Evolutionary conservation across 1,140 invertebrate genomes (phyloP).

Genomic region (Pissodes strobi): DNA sequence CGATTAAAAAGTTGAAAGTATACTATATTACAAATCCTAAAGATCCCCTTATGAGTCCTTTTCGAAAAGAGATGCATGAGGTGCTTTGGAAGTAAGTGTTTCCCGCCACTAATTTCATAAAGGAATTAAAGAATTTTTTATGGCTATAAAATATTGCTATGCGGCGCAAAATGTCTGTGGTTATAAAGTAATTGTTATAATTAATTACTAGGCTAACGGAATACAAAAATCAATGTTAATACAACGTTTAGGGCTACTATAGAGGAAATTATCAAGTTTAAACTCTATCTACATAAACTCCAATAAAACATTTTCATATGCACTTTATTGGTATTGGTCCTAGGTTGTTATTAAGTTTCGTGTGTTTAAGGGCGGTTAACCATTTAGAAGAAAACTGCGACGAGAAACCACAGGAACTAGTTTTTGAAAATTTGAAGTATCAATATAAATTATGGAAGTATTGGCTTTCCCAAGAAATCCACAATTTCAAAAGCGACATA

Average conservation of each 20-base stretch:
- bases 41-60: constrained; percentile 70
- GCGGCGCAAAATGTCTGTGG: no score
- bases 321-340: no score
- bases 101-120: no score
- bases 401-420: constrained; percentile 54
- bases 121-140: constrained; percentile 57
- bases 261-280: no score
- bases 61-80: constrained; percentile 67
- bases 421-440: constrained; percentile 64
- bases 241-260: no score
- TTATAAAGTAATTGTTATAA: no score
- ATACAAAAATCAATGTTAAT: no score
- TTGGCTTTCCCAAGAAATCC: constrained; percentile 71
- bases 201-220: no score
- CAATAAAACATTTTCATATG: no score
- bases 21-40: constrained; percentile 77
- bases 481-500: constrained; percentile 66
- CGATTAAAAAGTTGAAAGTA: constrained; percentile 71
- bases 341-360: no score
- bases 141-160: no score
- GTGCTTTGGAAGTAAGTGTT: constrained; percentile 61
- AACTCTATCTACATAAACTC: no score
- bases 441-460: constrained; percentile 72
- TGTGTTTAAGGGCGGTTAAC: constrained; percentile 42
- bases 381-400: constrained; percentile 39